Percentiles rank a stretch among this genome's conserved stretches.
phyloP scores from a whole-genome alignment of 2,797 vertebrate species.

The Scleropages formosus region DNA sequence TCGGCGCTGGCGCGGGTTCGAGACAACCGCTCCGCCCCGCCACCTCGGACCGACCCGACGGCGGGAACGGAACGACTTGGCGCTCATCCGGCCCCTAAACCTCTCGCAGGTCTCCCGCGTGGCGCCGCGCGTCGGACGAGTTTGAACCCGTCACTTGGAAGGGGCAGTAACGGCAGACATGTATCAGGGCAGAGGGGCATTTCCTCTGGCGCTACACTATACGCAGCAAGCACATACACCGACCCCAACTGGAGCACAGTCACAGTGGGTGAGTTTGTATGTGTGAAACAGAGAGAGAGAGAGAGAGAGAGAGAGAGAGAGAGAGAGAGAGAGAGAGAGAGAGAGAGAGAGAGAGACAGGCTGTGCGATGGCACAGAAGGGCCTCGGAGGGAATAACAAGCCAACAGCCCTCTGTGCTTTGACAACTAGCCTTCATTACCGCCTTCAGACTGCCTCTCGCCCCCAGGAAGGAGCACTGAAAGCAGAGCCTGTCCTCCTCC shows the following conservation, averaged over 20 bases:
- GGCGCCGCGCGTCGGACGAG: too few species aligned
- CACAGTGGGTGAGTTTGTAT: too few species aligned
- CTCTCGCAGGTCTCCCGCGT: too few species aligned
- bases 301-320: conserved; percentile 24
- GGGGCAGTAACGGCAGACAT: too few species aligned
- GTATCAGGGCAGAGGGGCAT: too few species aligned
- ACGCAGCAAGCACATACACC: too few species aligned
- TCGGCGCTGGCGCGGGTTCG: background rate
- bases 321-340: conserved; percentile 23
- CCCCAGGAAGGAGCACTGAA: background rate
- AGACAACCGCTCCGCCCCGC: background rate
- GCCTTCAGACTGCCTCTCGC: conserved; percentile 39
- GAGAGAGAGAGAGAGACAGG: conserved; percentile 27
- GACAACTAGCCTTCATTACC: conserved; percentile 52
- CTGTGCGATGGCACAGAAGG: conserved; percentile 15
- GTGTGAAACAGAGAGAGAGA: too few species aligned
- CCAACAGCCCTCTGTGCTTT: conserved; percentile 41
- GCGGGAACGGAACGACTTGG: conserved; percentile 16
- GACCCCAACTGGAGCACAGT: too few species aligned
- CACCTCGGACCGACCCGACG: conserved; percentile 29
- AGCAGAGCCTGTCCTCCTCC: background rate
- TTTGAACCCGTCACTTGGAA: too few species aligned
- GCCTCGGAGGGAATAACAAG: conserved; percentile 35
- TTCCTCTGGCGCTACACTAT: too few species aligned
- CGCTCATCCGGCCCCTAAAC: too few species aligned